Conservation (phyloP, 2,888 invertebrate species). For the Pocota personata region DNA sequence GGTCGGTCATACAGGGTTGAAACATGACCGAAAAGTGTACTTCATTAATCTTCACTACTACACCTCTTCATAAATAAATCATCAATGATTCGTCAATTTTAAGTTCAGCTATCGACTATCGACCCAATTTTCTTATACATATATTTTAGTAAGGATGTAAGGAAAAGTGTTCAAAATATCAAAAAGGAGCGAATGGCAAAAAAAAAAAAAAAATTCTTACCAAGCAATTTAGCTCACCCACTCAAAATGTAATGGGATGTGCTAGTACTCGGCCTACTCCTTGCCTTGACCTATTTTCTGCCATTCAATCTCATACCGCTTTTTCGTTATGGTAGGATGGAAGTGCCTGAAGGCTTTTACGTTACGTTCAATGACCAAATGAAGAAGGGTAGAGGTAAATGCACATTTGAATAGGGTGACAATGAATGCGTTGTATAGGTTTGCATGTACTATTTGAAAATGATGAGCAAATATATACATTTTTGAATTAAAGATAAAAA, state of each 20-base stretch:
- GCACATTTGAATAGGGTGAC: neutral
- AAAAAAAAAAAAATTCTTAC: neutral
- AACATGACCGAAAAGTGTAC: slow-evolving; percentile 4
- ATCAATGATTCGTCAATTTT: slow-evolving; percentile 39
- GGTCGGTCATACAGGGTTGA: neutral
- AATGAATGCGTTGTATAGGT: neutral
- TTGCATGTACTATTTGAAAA: too few relatives aligned
- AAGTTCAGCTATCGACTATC: slow-evolving; percentile 34
- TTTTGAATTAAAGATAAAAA: too few relatives aligned
- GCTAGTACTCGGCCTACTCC: neutral
- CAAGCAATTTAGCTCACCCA: slow-evolving; percentile 1
- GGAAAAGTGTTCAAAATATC: slow-evolving; percentile 4
- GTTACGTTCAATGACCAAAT: neutral
- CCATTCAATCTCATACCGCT: neutral
- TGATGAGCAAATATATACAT: too few relatives aligned
- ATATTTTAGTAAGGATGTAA: neutral
- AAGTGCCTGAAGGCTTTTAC: neutral
- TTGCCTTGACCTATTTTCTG: slow-evolving; percentile 1
- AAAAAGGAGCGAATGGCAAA: neutral
- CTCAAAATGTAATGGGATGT: slow-evolving; percentile 15
- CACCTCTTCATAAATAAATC: slow-evolving; percentile 16
- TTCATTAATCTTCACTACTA: slow-evolving; percentile 19
- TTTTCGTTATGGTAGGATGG: neutral
- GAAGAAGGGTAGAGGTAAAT: neutral
- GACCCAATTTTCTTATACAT: slow-evolving; percentile 6